These are phyloP conservation scores for Cephus runcator DNA, from an alignment of 2,888 invertebrate genomes.

Conservation along the genomic window DNA sequence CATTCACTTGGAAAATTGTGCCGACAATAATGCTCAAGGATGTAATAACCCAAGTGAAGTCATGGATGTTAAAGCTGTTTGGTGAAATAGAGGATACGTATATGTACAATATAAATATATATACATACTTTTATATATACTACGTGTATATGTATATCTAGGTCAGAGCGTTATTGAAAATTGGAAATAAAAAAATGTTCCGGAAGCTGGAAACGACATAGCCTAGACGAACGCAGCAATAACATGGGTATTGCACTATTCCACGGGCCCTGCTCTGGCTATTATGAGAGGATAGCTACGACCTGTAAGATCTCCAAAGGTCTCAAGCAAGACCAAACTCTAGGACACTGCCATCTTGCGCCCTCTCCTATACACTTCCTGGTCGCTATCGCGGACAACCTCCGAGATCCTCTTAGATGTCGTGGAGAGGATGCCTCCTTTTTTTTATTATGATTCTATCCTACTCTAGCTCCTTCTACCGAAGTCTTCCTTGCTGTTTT, in stretches of 20 bases:
- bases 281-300: background rate
- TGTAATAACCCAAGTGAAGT: background rate
- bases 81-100: background rate
- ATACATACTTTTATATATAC: background rate
- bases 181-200: constrained; percentile 17
- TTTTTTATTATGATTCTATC: background rate
- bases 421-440: background rate
- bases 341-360: background rate
- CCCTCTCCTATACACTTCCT: background rate
- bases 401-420: background rate
- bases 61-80: background rate
- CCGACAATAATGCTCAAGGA: background rate
- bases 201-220: constrained; percentile 6
- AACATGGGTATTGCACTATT: background rate
- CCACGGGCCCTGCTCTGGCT: background rate
- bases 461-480: background rate
- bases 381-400: background rate
- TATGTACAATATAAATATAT: background rate
- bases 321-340: background rate
- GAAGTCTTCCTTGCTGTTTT: background rate
- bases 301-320: background rate
- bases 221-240: constrained; percentile 5
- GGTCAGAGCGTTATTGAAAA: constrained; percentile 20
- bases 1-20: background rate
- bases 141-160: background rate